phyloP scores from a whole-genome alignment of 1,140 invertebrate species.

The Neuroterus valhalla region DNA sequence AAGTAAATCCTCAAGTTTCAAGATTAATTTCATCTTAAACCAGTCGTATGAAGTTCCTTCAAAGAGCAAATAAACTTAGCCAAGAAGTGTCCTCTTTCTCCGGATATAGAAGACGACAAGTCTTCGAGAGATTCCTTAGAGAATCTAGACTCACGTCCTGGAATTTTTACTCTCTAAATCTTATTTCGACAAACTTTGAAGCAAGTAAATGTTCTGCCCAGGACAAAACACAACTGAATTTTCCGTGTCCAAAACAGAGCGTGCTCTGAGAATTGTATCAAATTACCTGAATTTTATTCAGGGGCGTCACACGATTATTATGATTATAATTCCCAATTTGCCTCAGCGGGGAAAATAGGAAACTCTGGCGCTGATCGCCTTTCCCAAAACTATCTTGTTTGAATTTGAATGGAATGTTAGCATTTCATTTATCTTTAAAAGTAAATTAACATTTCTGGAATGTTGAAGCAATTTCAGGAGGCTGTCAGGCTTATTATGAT shows the following conservation, averaged over 20 bases:
- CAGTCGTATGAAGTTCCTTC: neutral
- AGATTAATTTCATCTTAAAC: neutral
- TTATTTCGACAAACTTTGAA: slow-evolving; percentile 13
- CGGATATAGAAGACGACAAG: neutral
- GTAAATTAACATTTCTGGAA: too few species aligned
- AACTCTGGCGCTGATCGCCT: too few species aligned
- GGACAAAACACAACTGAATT: neutral
- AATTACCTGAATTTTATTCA: neutral
- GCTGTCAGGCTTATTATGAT: too few species aligned
- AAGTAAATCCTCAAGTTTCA: neutral
- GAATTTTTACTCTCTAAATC: slow-evolving; percentile 10
- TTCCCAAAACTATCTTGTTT: too few species aligned
- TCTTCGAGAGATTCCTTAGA: neutral
- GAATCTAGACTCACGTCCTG: slow-evolving; percentile 8
- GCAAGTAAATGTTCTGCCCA: neutral
- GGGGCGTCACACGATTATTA: too few species aligned
- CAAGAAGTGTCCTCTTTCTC: neutral
- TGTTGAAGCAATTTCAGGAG: too few species aligned
- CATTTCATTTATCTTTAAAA: too few species aligned
- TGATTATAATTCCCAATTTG: too few species aligned
- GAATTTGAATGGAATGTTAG: too few species aligned
- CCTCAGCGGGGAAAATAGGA: too few species aligned
- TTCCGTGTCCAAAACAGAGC: neutral
- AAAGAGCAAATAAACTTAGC: neutral
- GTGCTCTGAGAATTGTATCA: slow-evolving; percentile 6